These are phyloP conservation scores for Aphelinus certus DNA, from an alignment of 1,140 invertebrate genomes.

Conservation along the genomic window DNA sequence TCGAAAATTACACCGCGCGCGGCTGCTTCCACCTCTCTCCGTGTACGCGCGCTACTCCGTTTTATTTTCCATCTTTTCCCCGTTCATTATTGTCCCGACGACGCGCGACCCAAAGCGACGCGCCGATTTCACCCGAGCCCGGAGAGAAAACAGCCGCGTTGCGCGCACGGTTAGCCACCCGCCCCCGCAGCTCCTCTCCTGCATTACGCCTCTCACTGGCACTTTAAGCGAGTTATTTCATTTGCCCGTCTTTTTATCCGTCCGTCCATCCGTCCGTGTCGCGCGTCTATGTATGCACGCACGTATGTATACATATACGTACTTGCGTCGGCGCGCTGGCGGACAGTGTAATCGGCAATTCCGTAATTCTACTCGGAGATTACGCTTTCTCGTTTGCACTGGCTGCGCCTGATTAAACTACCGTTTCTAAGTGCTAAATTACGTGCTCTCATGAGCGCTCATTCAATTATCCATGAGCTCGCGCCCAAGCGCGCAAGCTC, in stretches of 20 bases:
- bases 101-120: background rate
- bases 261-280: background rate
- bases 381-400: constrained; percentile 37
- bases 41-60: background rate
- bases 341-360: constrained; percentile 25
- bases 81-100: background rate
- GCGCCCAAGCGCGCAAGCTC: constrained; percentile 25
- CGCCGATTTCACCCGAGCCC: too few species aligned
- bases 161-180: too few species aligned
- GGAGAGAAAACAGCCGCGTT: too few species aligned
- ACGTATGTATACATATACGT: too few species aligned
- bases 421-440: constrained; percentile 35
- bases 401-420: constrained; percentile 31
- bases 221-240: constrained; percentile 18
- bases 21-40: background rate
- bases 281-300: background rate
- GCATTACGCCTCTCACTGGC: too few species aligned
- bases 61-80: too few species aligned
- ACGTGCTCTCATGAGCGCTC: constrained; percentile 31
- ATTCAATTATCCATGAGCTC: constrained; percentile 25
- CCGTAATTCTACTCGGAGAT: constrained; percentile 33
- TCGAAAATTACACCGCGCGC: constrained; percentile 48
- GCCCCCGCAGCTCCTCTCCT: too few species aligned
- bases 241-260: background rate
- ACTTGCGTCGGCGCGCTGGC: background rate